Percentiles rank a stretch among this genome's conserved stretches.
Conservation (phyloP, 2,797 vertebrate species). For the Sebastes taczanowskii region DNA sequence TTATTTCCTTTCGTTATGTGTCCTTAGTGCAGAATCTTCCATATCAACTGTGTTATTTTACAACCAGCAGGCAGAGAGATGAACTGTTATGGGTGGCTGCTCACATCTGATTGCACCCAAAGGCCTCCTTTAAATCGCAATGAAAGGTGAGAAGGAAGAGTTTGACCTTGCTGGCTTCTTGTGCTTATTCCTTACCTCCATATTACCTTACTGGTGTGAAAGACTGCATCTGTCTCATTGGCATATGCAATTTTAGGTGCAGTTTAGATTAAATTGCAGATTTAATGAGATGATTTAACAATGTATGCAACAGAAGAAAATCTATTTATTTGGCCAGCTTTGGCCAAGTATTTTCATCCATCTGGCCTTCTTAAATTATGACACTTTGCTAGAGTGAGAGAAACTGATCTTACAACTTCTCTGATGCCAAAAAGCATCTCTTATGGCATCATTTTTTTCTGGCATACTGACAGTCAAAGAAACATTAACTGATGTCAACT, state of each 20-base stretch:
- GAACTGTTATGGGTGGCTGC: neutral
- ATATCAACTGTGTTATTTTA: neutral
- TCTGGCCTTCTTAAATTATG: neutral
- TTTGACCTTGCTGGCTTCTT: neutral
- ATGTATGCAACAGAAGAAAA: neutral
- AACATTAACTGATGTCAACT: constrained; percentile 11
- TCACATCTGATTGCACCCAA: neutral
- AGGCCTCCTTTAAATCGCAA: neutral
- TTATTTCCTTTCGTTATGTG: neutral
- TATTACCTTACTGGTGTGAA: neutral
- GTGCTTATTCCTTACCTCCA: neutral
- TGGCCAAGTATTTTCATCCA: neutral
- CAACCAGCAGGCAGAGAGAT: neutral
- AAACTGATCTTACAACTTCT: neutral
- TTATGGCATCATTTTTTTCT: neutral
- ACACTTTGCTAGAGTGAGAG: neutral
- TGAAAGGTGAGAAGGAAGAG: neutral
- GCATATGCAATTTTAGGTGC: neutral
- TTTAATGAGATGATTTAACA: neutral
- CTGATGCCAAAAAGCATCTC: neutral
- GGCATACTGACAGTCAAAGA: neutral
- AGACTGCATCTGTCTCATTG: neutral
- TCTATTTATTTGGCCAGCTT: neutral
- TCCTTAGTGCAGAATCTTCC: neutral
- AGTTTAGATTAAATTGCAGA: neutral